phyloP scores from a whole-genome alignment of 2,888 invertebrate species.

The Elmis aenea region DNA sequence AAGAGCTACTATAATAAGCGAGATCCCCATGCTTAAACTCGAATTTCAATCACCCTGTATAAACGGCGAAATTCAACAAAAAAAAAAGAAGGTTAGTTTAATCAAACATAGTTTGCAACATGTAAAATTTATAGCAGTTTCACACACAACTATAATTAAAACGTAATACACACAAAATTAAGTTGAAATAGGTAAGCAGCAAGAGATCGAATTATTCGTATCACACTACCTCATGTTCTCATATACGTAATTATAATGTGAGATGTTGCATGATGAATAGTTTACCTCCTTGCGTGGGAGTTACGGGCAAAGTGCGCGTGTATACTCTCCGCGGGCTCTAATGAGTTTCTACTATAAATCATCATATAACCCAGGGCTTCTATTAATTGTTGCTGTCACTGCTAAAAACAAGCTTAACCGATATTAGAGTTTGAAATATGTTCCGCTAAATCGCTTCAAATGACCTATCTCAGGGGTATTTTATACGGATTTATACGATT shows the following conservation, averaged over 20 bases:
- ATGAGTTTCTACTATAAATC: conserved; percentile 42
- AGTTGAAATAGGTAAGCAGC: too few relatives aligned
- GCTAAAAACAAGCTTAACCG: conserved; percentile 29
- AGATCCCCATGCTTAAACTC: too few relatives aligned
- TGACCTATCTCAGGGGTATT: conserved; percentile 23
- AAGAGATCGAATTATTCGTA: too few relatives aligned
- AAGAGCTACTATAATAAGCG: too few relatives aligned
- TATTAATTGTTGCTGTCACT: conserved; percentile 42
- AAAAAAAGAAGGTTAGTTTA: too few relatives aligned
- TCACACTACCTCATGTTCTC: too few relatives aligned
- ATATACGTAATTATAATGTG: conserved; percentile 30
- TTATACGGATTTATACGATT: conserved; percentile 13
- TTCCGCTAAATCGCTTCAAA: conserved; percentile 22
- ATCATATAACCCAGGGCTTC: conserved; percentile 34
- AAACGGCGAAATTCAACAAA: too few relatives aligned
- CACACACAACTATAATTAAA: too few relatives aligned
- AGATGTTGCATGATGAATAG: conserved; percentile 28
- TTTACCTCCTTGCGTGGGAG: conserved; percentile 24
- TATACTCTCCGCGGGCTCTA: conserved; percentile 38
- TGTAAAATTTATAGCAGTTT: too few relatives aligned
- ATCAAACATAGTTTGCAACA: too few relatives aligned
- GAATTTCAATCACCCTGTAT: too few relatives aligned
- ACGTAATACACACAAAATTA: too few relatives aligned
- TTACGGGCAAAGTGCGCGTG: conserved; percentile 28
- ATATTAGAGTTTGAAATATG: conserved; percentile 30